These are phyloP conservation scores for Nylanderia fulva DNA, from an alignment of 1,140 invertebrate species.

Conservation along the genomic window DNA sequence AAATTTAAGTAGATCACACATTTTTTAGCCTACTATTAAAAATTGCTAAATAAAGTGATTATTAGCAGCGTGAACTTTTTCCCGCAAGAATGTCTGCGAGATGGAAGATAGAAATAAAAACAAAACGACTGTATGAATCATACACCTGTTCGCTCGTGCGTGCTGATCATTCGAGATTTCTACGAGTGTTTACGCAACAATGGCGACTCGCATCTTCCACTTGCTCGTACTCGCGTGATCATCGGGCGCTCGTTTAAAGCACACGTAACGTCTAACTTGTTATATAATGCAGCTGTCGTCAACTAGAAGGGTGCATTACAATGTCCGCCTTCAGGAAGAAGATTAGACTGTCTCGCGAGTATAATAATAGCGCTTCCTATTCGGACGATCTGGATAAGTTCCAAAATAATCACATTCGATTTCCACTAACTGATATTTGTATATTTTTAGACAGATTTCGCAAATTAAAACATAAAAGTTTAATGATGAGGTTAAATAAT, in stretches of 20 bases:
- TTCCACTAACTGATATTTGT: neutral
- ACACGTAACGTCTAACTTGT: slow-evolving; percentile 18
- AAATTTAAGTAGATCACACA: too few species aligned
- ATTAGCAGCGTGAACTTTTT: neutral
- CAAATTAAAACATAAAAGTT: neutral
- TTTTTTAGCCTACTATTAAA: neutral
- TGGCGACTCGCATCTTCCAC: slow-evolving; percentile 14
- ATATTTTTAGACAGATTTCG: neutral
- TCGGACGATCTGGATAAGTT: neutral
- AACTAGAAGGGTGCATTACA: slow-evolving; percentile 7
- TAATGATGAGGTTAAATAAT: slow-evolving; percentile 12
- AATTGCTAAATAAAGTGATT: neutral
- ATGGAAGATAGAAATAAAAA: neutral
- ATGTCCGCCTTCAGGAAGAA: neutral
- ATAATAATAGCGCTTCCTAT: neutral
- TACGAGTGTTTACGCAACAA: slow-evolving; percentile 34
- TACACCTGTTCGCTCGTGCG: slow-evolving; percentile 19
- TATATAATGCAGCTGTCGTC: slow-evolving; percentile 45
- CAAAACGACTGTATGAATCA: slow-evolving; percentile 39
- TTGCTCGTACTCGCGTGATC: neutral
- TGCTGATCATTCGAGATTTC: slow-evolving; percentile 35
- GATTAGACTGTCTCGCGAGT: neutral
- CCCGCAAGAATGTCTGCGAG: neutral
- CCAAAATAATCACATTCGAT: slow-evolving; percentile 9
- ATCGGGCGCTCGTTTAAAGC: neutral